A percentile compares a stretch with the other conserved stretches of the same genome.
Evolutionary conservation across 1,140 invertebrate genomes (phyloP).

Genomic region (Asobara japonica): DNA sequence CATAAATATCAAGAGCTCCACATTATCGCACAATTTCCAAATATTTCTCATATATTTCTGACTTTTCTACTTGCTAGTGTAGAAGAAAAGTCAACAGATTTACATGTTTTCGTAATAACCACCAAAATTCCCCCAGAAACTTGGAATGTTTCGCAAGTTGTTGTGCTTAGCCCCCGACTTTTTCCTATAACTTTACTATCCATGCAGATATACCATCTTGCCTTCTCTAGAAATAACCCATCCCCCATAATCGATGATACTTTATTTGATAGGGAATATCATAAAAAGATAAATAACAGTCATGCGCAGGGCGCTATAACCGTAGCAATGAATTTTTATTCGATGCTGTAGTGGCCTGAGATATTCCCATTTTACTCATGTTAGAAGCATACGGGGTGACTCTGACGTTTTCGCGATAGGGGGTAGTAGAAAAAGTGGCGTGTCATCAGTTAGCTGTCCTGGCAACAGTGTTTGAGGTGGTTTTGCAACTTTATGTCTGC

Average conservation of each 20-base stretch:
- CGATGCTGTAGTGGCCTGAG: background rate
- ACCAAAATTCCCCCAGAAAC: no score
- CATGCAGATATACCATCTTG: background rate
- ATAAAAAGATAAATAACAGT: conserved; percentile 26
- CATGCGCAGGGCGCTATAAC: background rate
- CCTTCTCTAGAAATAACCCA: background rate
- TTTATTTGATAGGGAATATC: background rate
- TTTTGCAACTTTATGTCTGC: background rate
- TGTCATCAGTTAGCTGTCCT: conserved; percentile 31
- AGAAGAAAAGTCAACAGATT: no score
- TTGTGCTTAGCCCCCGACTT: no score
- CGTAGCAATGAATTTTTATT: conserved; percentile 32
- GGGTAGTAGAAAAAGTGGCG: conserved; percentile 25
- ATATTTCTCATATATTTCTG: no score
- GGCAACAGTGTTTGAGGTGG: background rate
- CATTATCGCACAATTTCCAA: no score
- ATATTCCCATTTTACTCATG: background rate
- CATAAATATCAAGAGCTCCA: no score
- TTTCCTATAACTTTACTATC: background rate
- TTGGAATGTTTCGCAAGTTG: no score
- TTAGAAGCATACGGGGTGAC: background rate
- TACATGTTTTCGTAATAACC: no score
- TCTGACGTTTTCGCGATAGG: conserved; percentile 17
- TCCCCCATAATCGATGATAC: background rate
- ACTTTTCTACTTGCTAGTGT: no score